Conservation (phyloP, 2,113 vertebrate genomes). For the Arizona elegans region DNA sequence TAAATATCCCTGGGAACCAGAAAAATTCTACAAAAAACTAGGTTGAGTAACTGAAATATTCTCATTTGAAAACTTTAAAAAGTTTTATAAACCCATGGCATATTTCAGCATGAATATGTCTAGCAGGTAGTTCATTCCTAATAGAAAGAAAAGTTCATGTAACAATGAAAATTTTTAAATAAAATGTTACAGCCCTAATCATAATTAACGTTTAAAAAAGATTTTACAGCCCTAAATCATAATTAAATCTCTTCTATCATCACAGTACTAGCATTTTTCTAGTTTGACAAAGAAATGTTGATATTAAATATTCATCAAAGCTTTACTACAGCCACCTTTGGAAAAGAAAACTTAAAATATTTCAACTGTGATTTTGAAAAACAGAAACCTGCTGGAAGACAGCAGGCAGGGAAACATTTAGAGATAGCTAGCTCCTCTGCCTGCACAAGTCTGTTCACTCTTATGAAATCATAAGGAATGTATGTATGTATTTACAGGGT, state of each 20-base stretch:
- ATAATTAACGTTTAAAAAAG: neutral
- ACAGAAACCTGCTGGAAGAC: neutral
- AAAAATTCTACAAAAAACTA: neutral
- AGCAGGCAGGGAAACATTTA: neutral
- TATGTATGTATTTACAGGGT: neutral
- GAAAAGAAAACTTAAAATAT: neutral
- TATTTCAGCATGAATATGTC: neutral
- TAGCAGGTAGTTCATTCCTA: neutral
- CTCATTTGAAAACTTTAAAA: neutral
- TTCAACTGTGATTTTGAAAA: neutral
- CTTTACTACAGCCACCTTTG: neutral
- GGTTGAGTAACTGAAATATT: neutral
- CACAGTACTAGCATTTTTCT: neutral
- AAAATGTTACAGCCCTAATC: neutral
- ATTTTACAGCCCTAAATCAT: neutral
- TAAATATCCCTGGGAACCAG: neutral
- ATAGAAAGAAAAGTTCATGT: neutral
- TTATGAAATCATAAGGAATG: neutral
- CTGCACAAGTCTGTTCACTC: neutral
- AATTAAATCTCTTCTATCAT: neutral
- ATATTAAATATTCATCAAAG: neutral
- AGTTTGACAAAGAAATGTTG: neutral
- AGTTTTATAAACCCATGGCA: neutral
- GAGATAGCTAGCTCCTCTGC: no score
- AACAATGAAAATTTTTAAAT: neutral